phyloP scores from a whole-genome alignment of 1,140 invertebrate species.

The Cydia fagiglandana region DNA sequence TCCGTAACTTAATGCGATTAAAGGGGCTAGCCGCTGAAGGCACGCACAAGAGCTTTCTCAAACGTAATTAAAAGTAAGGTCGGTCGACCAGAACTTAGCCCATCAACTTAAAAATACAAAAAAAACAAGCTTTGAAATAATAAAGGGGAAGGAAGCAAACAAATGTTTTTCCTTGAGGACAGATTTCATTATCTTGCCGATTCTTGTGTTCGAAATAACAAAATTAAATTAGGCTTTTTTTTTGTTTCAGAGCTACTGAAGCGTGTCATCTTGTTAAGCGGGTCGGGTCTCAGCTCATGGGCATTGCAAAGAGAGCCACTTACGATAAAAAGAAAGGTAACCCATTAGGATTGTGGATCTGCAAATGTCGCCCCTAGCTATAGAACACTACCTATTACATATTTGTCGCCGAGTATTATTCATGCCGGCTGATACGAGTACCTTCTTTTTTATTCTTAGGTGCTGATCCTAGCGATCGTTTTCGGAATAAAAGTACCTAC shows the following conservation, averaged over 20 bases:
- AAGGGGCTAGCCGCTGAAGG: slow-evolving; percentile 48
- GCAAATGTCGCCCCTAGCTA: slow-evolving; percentile 11
- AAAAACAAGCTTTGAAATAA: slow-evolving; percentile 32
- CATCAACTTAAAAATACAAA: slow-evolving; percentile 31
- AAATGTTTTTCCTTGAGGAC: slow-evolving; percentile 43
- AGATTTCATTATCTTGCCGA: slow-evolving; percentile 50
- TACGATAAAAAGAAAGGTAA: slow-evolving; percentile 85
- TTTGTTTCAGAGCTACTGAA: slow-evolving; percentile 90
- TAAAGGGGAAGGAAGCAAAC: slow-evolving; percentile 36
- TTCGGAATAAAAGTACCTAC: no score
- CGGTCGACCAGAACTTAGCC: slow-evolving; percentile 36
- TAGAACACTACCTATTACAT: background rate
- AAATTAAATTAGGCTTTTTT: slow-evolving; percentile 65
- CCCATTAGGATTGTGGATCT: slow-evolving; percentile 4
- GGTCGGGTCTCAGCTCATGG: slow-evolving; percentile 97
- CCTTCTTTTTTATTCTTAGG: no score
- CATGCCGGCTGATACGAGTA: background rate
- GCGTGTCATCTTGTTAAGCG: slow-evolving; percentile 94
- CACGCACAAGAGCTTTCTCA: slow-evolving; percentile 48
- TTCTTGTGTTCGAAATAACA: slow-evolving; percentile 55
- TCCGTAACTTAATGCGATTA: slow-evolving; percentile 64
- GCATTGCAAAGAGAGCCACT: slow-evolving; percentile 93
- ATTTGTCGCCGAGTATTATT: slow-evolving; percentile 13
- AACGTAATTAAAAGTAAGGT: slow-evolving; percentile 50
- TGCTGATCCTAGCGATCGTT: no score